Percentiles rank a stretch among this genome's conserved stretches.
Evolutionary conservation across 2,797 vertebrate genomes (phyloP).

Genomic region (Sebastes hopkinsi): DNA sequence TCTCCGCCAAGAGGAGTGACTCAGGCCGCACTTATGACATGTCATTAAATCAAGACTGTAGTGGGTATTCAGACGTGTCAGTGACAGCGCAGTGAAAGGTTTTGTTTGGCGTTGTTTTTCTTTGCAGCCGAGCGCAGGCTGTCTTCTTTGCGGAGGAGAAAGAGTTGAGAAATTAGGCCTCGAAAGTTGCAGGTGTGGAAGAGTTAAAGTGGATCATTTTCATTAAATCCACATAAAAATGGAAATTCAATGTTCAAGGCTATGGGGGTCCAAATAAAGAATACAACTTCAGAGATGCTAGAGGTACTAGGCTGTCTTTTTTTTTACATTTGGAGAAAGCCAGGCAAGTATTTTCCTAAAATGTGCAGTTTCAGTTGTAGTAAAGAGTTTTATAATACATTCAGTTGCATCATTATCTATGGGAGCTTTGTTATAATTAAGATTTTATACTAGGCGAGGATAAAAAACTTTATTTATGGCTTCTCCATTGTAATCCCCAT

Average conservation of each 20-base stretch:
- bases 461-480: no score
- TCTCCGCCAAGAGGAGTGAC: conserved; percentile 62
- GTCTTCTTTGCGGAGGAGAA: not conserved
- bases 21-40: conserved; percentile 56
- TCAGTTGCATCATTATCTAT: no score
- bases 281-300: not conserved
- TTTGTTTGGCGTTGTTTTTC: conserved; percentile 63
- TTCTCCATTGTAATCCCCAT: no score
- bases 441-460: no score
- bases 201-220: not conserved
- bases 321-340: not conserved
- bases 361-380: no score
- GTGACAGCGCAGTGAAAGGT: conserved; percentile 72
- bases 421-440: no score
- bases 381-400: no score
- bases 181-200: not conserved
- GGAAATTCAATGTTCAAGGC: not conserved
- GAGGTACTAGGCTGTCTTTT: not conserved
- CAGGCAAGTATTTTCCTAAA: not conserved
- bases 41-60: conserved; percentile 65
- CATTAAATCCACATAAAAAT: not conserved
- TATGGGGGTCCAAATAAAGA: not conserved
- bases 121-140: conserved; percentile 9
- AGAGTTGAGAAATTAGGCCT: not conserved
- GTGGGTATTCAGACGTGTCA: conserved; percentile 69